These are phyloP conservation scores for Dichetophora obliterata DNA, from an alignment of 2,888 invertebrate species.

Conservation along the genomic window DNA sequence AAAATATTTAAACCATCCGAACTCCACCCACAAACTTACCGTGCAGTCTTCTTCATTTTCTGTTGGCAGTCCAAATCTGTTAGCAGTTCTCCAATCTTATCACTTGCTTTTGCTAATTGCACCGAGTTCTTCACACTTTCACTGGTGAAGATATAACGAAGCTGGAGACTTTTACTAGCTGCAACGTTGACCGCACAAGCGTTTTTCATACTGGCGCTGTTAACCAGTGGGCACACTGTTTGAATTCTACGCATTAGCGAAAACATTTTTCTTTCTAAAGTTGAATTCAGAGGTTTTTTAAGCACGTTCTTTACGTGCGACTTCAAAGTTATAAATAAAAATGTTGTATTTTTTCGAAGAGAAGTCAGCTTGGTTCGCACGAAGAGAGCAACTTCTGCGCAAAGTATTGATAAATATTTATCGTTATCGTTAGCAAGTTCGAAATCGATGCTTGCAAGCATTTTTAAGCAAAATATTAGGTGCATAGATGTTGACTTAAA, in stretches of 20 bases:
- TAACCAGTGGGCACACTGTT: slow-evolving; percentile 38
- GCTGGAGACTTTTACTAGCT: background rate
- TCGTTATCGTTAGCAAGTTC: too few species aligned
- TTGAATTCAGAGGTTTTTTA: background rate
- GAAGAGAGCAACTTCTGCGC: too few species aligned
- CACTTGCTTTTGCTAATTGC: slow-evolving; percentile 57
- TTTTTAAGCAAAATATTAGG: too few species aligned
- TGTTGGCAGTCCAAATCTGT: slow-evolving; percentile 61
- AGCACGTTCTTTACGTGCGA: background rate
- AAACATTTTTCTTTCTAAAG: slow-evolving; percentile 53
- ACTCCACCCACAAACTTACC: slow-evolving; percentile 50
- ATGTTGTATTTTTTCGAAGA: background rate
- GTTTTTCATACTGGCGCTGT: slow-evolving; percentile 8
- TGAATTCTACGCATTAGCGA: slow-evolving; percentile 56
- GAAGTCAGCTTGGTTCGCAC: too few species aligned
- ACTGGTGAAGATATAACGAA: slow-evolving; percentile 59
- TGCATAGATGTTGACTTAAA: too few species aligned
- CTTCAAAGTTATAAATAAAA: slow-evolving; percentile 18
- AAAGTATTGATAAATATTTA: too few species aligned
- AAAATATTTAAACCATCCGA: background rate
- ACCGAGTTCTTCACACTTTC: slow-evolving; percentile 60
- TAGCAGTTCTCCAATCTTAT: slow-evolving; percentile 61
- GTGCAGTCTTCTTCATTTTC: slow-evolving; percentile 61
- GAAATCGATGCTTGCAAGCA: too few species aligned
- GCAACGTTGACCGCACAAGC: background rate